These are phyloP conservation scores for Yponomeuta sedellus DNA, from an alignment of 2,888 invertebrate species.

Conservation along the genomic window DNA sequence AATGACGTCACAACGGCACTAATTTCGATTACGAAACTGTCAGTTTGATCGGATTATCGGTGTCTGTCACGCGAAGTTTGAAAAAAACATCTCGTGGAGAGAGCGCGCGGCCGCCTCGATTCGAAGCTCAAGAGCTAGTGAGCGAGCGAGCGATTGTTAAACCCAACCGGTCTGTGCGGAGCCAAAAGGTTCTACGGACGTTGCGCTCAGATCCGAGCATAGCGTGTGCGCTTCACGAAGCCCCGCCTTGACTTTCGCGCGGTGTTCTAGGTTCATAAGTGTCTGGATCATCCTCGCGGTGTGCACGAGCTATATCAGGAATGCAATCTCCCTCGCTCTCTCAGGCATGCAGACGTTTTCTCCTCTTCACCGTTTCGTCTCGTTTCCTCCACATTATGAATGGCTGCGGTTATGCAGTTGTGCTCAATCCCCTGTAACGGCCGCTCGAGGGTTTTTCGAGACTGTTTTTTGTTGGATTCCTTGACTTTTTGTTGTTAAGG, in stretches of 20 bases:
- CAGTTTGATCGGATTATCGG: constrained; percentile 28
- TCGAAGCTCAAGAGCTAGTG: constrained; percentile 13
- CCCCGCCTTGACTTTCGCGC: not conserved
- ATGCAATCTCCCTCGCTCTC: constrained; percentile 72
- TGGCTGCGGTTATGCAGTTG: constrained; percentile 24
- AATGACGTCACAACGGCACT: constrained; percentile 43
- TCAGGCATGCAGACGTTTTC: constrained; percentile 50
- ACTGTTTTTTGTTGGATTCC: constrained; percentile 10
- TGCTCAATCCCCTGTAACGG: constrained; percentile 9
- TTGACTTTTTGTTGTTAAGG: constrained; percentile 4
- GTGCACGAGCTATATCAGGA: constrained; percentile 35
- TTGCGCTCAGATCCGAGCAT: not conserved
- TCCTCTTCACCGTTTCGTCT: constrained; percentile 45
- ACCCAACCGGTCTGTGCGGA: constrained; percentile 1
- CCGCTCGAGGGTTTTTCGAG: not conserved
- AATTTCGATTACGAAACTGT: constrained; percentile 39
- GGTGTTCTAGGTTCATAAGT: not conserved
- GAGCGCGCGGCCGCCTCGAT: constrained; percentile 25
- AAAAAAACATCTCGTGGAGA: constrained; percentile 26
- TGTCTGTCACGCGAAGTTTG: constrained; percentile 27
- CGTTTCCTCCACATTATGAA: constrained; percentile 61
- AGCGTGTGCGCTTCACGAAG: constrained; percentile 6
- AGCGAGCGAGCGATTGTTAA: constrained; percentile 11
- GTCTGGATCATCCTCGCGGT: constrained; percentile 25
- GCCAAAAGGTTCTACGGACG: constrained; percentile 11